Percentiles rank a stretch among this genome's conserved stretches.
phyloP scores from a whole-genome alignment of 2,888 invertebrate genomes.

The Altica lythri region DNA sequence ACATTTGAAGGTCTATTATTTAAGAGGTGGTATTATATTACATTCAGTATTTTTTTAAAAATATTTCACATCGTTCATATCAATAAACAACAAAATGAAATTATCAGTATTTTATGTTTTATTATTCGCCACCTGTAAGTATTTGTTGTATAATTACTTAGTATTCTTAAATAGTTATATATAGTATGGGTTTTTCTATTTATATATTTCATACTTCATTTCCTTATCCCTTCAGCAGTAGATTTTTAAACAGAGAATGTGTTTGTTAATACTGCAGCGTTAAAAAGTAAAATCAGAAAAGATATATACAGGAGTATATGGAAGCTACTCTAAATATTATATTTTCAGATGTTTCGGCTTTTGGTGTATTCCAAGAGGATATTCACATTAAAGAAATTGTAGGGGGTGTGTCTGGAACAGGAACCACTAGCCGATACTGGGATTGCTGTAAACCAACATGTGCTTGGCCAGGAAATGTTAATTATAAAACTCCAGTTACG shows the following conservation, averaged over 20 bases:
- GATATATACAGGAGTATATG: background rate
- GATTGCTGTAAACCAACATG: constrained; percentile 37
- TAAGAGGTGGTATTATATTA: too few species aligned
- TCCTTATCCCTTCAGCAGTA: background rate
- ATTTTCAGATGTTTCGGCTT: constrained; percentile 2
- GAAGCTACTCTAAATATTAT: too few species aligned
- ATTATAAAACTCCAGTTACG: constrained; percentile 22
- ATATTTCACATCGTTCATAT: too few species aligned
- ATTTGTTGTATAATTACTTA: too few species aligned
- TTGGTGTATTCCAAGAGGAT: background rate
- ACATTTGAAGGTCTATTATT: too few species aligned
- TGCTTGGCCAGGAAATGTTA: constrained; percentile 33
- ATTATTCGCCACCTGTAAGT: too few species aligned
- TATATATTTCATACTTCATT: too few species aligned
- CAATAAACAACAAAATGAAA: too few species aligned
- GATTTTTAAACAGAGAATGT: background rate
- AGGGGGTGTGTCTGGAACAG: constrained; percentile 32
- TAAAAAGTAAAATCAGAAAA: background rate
- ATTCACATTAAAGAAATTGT: constrained; percentile 24
- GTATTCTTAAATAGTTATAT: too few species aligned
- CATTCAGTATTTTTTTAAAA: too few species aligned
- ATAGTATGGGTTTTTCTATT: too few species aligned
- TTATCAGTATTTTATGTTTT: too few species aligned
- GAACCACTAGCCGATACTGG: constrained; percentile 35
- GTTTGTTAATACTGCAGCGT: background rate